Percentiles rank a stretch among this genome's conserved stretches.
Conservation (phyloP, 1,140 invertebrate species). For the Leptonema lineaticorne region DNA sequence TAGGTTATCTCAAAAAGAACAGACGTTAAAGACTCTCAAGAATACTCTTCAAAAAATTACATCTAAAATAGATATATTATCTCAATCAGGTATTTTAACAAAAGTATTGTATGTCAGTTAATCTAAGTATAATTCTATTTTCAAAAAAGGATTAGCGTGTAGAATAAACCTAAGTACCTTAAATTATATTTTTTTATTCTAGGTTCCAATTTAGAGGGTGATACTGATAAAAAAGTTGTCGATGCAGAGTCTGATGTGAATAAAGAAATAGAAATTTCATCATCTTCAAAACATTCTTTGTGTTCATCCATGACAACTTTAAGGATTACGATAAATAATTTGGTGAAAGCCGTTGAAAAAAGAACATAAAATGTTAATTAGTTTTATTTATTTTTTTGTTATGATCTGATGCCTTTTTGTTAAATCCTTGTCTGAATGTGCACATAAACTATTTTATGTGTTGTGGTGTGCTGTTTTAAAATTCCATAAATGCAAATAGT, state of each 20-base stretch:
- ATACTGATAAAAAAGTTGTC: too few relatives aligned
- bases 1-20: constrained; percentile 33
- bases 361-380: constrained; percentile 26
- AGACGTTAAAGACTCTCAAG: constrained; percentile 36
- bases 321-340: constrained; percentile 27
- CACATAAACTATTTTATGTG: too few relatives aligned
- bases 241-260: too few relatives aligned
- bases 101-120: neutral
- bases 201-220: too few relatives aligned
- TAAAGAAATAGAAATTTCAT: neutral
- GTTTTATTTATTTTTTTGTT: constrained; percentile 16
- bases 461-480: too few relatives aligned
- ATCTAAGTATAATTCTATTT: neutral
- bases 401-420: constrained; percentile 7
- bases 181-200: too few relatives aligned
- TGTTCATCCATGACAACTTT: constrained; percentile 18
- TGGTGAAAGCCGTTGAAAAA: constrained; percentile 32
- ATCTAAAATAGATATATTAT: neutral
- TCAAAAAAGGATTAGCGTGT: neutral
- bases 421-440: too few relatives aligned
- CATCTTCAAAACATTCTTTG: neutral
- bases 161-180: too few relatives aligned
- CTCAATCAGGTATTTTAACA: neutral
- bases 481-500: too few relatives aligned
- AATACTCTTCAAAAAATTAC: constrained; percentile 25